phyloP scores from a whole-genome alignment of 2,797 vertebrate species.

The Enteromius afrohamiltoni region DNA sequence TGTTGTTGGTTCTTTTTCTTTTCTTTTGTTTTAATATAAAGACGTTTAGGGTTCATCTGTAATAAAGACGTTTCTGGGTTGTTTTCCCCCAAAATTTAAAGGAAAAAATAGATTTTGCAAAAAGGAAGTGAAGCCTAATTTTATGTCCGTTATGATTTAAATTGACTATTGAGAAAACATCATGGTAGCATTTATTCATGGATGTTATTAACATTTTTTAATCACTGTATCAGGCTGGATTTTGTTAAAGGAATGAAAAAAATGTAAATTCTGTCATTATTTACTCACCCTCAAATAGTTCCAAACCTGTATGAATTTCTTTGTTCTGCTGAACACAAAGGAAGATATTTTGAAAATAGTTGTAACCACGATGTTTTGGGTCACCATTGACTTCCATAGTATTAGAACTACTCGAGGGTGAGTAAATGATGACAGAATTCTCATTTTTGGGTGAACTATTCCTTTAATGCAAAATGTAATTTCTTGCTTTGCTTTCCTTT shows the following conservation, averaged over 20 bases:
- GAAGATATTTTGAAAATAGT: too few relatives aligned
- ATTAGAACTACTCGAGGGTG: too few relatives aligned
- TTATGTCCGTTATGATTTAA: neutral
- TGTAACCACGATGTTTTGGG: too few relatives aligned
- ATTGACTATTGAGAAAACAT: neutral
- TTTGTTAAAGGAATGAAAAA: neutral
- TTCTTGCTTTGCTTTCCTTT: neutral
- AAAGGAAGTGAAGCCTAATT: neutral
- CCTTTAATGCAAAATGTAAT: neutral
- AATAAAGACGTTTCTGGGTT: neutral
- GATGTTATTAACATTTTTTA: neutral
- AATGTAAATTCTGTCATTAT: too few relatives aligned
- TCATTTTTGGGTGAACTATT: too few relatives aligned
- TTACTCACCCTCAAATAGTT: too few relatives aligned
- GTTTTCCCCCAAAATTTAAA: neutral
- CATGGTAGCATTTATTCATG: conserved; percentile 1
- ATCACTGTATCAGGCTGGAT: neutral
- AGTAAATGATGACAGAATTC: too few relatives aligned
- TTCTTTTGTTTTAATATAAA: neutral
- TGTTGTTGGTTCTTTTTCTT: neutral
- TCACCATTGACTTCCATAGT: too few relatives aligned
- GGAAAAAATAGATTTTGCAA: neutral
- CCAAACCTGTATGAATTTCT: too few relatives aligned
- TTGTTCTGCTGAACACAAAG: too few relatives aligned
- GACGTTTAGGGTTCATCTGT: neutral